Conservation (phyloP, 2,113 vertebrate genomes). For the Gambusia holbrooki region DNA sequence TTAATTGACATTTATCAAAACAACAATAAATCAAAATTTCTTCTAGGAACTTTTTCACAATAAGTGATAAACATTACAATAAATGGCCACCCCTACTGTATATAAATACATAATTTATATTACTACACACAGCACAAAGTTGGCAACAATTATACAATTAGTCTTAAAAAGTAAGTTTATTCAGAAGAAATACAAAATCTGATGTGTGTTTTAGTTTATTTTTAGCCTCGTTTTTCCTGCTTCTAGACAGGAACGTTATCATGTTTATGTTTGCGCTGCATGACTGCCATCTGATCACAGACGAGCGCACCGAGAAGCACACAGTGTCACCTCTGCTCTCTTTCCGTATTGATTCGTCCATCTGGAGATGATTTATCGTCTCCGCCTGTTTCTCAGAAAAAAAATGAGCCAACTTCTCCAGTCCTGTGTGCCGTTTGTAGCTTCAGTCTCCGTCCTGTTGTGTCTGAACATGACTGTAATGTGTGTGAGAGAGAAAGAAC, state of each 20-base stretch:
- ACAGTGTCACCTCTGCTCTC: conserved; percentile 28
- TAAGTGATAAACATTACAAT: too few relatives aligned
- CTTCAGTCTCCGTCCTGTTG: conserved; percentile 43
- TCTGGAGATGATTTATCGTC: conserved; percentile 26
- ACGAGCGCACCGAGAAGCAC: conserved; percentile 18
- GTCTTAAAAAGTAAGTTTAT: conserved; percentile 14
- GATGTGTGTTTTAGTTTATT: conserved; percentile 4
- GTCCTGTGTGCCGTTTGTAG: conserved; percentile 35
- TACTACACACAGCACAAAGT: conserved; percentile 12
- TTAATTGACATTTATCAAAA: too few relatives aligned
- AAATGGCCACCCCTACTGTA: too few relatives aligned
- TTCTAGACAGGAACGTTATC: conserved; percentile 38
- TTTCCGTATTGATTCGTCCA: conserved; percentile 35
- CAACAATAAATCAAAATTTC: too few relatives aligned
- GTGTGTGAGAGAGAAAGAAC: neutral
- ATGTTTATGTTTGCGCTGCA: conserved; percentile 39
- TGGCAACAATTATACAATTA: conserved; percentile 8
- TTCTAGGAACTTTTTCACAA: too few relatives aligned
- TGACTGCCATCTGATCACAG: conserved; percentile 37
- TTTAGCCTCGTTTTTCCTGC: conserved; percentile 18
- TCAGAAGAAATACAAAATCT: conserved; percentile 6
- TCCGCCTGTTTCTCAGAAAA: conserved; percentile 10
- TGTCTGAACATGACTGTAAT: conserved; percentile 14
- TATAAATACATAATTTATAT: neutral
- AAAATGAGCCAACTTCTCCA: conserved; percentile 3